Conservation (phyloP, 1,140 invertebrate genomes). For the Macrotrachela quadricornifera region DNA sequence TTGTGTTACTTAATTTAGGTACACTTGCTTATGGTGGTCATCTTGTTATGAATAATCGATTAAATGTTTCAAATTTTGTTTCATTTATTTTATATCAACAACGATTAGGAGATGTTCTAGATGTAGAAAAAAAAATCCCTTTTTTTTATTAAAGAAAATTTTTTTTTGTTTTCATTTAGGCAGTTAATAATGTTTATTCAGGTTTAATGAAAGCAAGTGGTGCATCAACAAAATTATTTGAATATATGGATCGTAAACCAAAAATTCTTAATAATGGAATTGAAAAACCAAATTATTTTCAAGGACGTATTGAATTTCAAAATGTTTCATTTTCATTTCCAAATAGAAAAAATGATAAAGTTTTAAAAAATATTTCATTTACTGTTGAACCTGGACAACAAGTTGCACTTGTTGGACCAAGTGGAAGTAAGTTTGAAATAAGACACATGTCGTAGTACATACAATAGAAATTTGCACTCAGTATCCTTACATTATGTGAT, state of each 20-base stretch:
- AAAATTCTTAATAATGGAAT: conserved; percentile 11
- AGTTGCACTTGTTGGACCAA: conserved; percentile 20
- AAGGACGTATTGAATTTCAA: neutral
- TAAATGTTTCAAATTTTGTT: conserved; percentile 2
- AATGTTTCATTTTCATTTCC: conserved; percentile 13
- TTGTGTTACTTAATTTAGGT: neutral
- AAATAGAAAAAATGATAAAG: neutral
- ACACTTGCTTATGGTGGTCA: conserved; percentile 3
- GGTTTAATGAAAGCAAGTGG: conserved; percentile 31
- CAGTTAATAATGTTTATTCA: conserved; percentile 27
- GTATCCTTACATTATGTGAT: too few species aligned
- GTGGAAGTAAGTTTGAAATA: conserved; percentile 36
- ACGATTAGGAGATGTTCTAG: neutral
- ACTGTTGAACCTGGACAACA: neutral
- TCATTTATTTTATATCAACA: conserved; percentile 6
- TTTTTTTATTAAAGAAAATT: too few species aligned
- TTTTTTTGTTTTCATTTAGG: conserved; percentile 6
- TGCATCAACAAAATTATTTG: conserved; percentile 30
- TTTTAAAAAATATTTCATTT: conserved; percentile 34
- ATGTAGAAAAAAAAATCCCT: conserved; percentile 12
- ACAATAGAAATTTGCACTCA: too few species aligned
- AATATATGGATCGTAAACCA: conserved; percentile 27
- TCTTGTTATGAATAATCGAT: conserved; percentile 3
- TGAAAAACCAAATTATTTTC: neutral
- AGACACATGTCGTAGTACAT: too few species aligned